Evolutionary conservation across 2,888 invertebrate species (phyloP), one percentile per base, ranked within the genome.

Genomic region (Parascotia fuliginaria): DNA sequence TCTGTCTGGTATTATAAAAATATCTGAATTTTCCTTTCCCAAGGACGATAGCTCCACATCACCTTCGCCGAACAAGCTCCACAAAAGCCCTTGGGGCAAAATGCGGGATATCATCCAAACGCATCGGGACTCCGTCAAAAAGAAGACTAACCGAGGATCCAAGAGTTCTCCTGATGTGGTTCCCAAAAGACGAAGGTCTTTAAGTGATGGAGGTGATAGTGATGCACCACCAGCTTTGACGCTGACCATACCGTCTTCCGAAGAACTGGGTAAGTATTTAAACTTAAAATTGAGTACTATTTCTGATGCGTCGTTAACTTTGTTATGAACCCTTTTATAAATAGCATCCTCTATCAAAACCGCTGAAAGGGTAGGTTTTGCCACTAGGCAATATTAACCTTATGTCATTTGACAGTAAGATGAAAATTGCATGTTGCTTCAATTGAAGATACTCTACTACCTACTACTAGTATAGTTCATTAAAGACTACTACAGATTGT

Each of bases 91-190:
- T 0, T 96, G 96, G 96, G 94, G 95, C 0, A 95, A 95, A 82
- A 95, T 96, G 90, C 94, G 95, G 57, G 95, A 95, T 70, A 96
- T 96, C 48, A 95, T 96, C 55, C 95, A 95, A 74, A 95, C 95
- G 0, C 93, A 94, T 42, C 93, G 94, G 55, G 95, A 95, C 59
- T 94, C 95, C 12, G 93, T 94, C 48, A 94, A 94, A 83, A 93
- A 94, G 80, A 93, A 93, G 74, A 87, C 92, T 29, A 81, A 81
- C 55, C 77, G 92, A 44, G 83, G 85, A 2, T 77, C 86, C 15
- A 89, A 89, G 65, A 83, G 81, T 27, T 89, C 90, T 0, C 86
- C 89, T 0, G 92, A 90, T 32, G 83, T 85, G 19, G 73, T 86
- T 9, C 89, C 89, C 0, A 61, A 75, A 19, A 79, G 92, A 47